These are phyloP conservation scores for Halictus quadricinctus DNA, from an alignment of 2,888 invertebrate species.

Conservation along the genomic window DNA sequence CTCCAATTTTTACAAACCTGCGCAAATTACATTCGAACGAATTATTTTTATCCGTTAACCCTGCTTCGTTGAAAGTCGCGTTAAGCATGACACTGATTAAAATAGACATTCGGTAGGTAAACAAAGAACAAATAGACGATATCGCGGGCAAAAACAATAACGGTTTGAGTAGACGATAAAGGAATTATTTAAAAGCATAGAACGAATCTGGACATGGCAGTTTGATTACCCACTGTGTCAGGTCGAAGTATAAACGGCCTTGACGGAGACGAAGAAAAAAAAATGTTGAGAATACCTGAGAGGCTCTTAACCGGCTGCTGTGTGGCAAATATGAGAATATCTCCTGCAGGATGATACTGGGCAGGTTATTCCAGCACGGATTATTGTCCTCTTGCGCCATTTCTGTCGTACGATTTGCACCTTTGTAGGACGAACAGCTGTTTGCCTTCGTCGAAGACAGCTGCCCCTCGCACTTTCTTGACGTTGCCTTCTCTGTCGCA, in stretches of 20 bases:
- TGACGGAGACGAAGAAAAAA: constrained; percentile 11
- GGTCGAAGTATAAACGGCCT: constrained; percentile 42
- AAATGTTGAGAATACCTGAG: constrained; percentile 74
- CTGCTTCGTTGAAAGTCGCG: neutral
- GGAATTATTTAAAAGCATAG: constrained; percentile 4
- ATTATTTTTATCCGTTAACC: constrained; percentile 9
- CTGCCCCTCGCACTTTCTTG: constrained; percentile 72
- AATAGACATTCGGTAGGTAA: neutral
- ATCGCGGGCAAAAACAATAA: neutral
- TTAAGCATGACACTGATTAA: constrained; percentile 17
- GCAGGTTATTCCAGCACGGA: constrained; percentile 81
- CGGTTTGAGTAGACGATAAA: neutral
- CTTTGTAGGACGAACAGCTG: constrained; percentile 76
- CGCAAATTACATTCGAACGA: constrained; percentile 30
- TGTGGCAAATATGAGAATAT: constrained; percentile 81
- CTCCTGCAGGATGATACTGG: constrained; percentile 82
- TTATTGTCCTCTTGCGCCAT: constrained; percentile 76
- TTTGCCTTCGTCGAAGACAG: constrained; percentile 71
- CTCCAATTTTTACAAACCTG: constrained; percentile 85
- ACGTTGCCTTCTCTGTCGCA: constrained; percentile 57
- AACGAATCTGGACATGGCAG: constrained; percentile 42
- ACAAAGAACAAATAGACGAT: constrained; percentile 6
- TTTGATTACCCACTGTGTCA: constrained; percentile 53
- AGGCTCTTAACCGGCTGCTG: constrained; percentile 77
- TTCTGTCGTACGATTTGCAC: constrained; percentile 68